These are phyloP conservation scores for Camponotus vicinus DNA, from an alignment of 1,140 invertebrate genomes.

Conservation along the genomic window DNA sequence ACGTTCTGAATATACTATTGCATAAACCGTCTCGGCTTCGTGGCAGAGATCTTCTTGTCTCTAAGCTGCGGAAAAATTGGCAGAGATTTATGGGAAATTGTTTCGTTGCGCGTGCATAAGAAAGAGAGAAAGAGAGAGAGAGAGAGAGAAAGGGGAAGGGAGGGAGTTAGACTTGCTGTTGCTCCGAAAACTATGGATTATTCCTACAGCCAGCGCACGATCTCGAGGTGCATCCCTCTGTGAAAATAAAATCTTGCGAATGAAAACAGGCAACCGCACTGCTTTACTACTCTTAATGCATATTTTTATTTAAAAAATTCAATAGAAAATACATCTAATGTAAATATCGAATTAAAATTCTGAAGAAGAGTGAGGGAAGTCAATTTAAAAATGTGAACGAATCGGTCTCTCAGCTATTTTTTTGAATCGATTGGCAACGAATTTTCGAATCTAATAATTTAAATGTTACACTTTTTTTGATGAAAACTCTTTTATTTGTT, in stretches of 20 bases:
- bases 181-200: constrained; percentile 44
- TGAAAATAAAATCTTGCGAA: constrained; percentile 41
- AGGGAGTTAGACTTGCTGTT: not conserved
- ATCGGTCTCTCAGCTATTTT: too few relatives aligned
- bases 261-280: not conserved
- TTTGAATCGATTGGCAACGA: too few relatives aligned
- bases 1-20: constrained; percentile 50
- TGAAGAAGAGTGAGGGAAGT: not conserved
- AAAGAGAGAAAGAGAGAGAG: too few relatives aligned
- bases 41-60: constrained; percentile 20
- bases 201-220: not conserved
- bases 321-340: not conserved
- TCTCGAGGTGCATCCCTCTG: constrained; percentile 15
- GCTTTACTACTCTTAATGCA: not conserved
- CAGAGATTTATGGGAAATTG: constrained; percentile 55
- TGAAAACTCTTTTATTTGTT: too few relatives aligned
- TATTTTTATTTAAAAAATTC: constrained; percentile 10
- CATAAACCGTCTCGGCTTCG: constrained; percentile 43
- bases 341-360: constrained; percentile 11
- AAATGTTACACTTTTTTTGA: too few relatives aligned
- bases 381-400: not conserved
- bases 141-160: too few relatives aligned
- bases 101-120: not conserved
- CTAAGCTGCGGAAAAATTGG: constrained; percentile 49
- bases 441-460: too few relatives aligned